Conservation (phyloP, 2,113 vertebrate genomes). For the Platanista minor region DNA sequence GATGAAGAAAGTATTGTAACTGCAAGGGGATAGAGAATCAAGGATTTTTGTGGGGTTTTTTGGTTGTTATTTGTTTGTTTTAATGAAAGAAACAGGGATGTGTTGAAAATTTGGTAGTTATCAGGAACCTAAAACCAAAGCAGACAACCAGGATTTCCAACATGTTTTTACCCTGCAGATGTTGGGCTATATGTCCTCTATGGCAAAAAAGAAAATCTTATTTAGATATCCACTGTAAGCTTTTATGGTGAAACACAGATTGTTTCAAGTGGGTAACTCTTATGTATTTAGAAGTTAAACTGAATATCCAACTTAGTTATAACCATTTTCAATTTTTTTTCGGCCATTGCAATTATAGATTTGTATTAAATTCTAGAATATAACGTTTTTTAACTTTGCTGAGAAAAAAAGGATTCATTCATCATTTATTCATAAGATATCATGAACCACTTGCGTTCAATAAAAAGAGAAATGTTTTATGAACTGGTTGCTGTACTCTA, state of each 20-base stretch:
- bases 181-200: neutral
- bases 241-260: neutral
- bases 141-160: neutral
- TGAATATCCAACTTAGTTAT: constrained; percentile 2
- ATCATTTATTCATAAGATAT: neutral
- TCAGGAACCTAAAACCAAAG: neutral
- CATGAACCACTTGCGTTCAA: neutral
- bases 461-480: constrained; percentile 18
- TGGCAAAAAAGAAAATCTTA: neutral
- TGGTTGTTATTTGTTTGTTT: neutral
- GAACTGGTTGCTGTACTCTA: neutral
- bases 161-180: neutral
- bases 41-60: neutral
- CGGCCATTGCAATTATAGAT: neutral
- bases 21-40: neutral
- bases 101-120: neutral
- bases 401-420: neutral
- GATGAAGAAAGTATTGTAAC: neutral
- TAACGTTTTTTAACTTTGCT: neutral
- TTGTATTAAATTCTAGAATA: neutral
- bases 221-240: neutral
- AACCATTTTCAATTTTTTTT: neutral
- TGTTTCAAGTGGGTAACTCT: neutral
- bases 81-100: neutral
- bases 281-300: neutral